phyloP scores from a whole-genome alignment of 2,888 invertebrate genomes.

The Sepiola atlantica region DNA sequence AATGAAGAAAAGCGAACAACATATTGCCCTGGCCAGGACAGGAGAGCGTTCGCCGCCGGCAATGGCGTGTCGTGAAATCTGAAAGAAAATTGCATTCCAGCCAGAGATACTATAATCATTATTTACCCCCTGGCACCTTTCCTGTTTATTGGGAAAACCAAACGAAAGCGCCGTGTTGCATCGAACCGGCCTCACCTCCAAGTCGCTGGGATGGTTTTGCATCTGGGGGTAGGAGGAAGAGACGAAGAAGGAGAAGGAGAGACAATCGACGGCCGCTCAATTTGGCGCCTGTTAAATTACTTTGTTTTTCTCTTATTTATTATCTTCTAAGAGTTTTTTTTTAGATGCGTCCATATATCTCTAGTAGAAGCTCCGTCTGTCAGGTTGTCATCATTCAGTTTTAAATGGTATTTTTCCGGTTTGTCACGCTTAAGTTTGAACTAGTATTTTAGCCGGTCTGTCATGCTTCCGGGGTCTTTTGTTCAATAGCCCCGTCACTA shows the following conservation, averaged over 20 bases:
- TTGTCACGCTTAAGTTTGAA: too few relatives aligned
- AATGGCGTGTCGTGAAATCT: background rate
- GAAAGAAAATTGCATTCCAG: background rate
- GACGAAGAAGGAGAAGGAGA: too few relatives aligned
- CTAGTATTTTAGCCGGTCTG: too few relatives aligned
- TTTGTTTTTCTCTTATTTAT: background rate
- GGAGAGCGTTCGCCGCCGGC: background rate
- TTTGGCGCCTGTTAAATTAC: background rate
- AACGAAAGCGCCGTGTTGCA: background rate
- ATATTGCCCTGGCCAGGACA: background rate
- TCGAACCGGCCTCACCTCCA: background rate
- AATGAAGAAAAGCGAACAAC: background rate
- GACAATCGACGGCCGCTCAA: background rate
- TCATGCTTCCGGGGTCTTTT: too few relatives aligned
- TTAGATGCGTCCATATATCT: too few relatives aligned
- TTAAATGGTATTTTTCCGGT: too few relatives aligned
- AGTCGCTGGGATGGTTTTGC: background rate
- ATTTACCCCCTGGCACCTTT: background rate
- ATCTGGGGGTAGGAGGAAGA: too few relatives aligned
- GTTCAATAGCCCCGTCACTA: too few relatives aligned
- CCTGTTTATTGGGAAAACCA: conserved; percentile 3
- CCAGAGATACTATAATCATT: background rate
- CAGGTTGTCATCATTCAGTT: too few relatives aligned
- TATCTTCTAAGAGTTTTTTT: too few relatives aligned
- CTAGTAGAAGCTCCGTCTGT: too few relatives aligned